Conservation (phyloP, 1,140 invertebrate genomes). For the Pogonomyrmex californicus region DNA sequence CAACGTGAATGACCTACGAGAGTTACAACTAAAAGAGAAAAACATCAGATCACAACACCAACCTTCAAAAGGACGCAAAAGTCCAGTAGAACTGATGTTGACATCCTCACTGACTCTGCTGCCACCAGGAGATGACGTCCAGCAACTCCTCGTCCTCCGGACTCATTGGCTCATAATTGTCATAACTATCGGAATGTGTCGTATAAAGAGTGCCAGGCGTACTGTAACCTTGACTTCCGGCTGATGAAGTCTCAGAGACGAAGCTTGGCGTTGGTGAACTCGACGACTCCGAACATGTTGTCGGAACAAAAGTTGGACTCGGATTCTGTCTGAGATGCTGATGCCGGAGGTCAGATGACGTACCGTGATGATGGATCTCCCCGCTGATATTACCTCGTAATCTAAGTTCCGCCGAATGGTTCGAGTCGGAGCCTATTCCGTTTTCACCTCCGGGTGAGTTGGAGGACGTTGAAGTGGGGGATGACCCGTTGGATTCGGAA, state of each 20-base stretch:
- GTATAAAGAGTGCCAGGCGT: constrained; percentile 86
- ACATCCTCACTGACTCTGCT: constrained; percentile 87
- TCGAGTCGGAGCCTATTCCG: constrained; percentile 46
- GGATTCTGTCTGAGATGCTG: constrained; percentile 78
- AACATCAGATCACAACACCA: constrained; percentile 65
- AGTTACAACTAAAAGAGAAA: constrained; percentile 26
- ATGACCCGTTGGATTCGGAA: constrained; percentile 67
- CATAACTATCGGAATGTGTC: constrained; percentile 89
- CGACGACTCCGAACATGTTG: constrained; percentile 91
- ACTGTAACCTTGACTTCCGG: constrained; percentile 86
- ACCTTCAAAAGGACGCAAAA: constrained; percentile 67
- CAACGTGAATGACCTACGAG: constrained; percentile 18
- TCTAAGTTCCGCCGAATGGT: constrained; percentile 63
- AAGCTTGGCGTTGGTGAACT: constrained; percentile 93
- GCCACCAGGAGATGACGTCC: constrained; percentile 96
- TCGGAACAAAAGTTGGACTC: constrained; percentile 84
- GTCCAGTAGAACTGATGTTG: neutral
- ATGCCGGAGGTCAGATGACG: constrained; percentile 77
- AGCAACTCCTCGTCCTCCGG: constrained; percentile 96
- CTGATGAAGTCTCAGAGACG: constrained; percentile 91
- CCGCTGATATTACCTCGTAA: constrained; percentile 69
- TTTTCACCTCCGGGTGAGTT: constrained; percentile 67
- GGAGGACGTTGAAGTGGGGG: constrained; percentile 74
- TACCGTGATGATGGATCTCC: constrained; percentile 72
- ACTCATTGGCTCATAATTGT: constrained; percentile 93